Conservation (phyloP, 2,113 vertebrate genomes). For the Hydrochoerus hydrochaeris region DNA sequence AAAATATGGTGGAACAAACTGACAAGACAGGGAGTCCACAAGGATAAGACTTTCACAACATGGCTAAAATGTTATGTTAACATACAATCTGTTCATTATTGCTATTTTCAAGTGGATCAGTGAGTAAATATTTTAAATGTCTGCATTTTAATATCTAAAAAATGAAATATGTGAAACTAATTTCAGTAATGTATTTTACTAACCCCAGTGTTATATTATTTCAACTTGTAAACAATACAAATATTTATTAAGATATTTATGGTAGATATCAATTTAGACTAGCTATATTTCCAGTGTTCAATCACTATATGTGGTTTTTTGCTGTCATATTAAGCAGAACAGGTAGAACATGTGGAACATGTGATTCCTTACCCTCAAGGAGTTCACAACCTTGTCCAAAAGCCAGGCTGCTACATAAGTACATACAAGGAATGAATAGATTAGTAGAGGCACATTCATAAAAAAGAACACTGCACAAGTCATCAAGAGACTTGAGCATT, state of each 20-base stretch:
- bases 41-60: neutral
- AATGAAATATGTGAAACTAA: neutral
- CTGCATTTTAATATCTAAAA: neutral
- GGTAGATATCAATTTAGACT: neutral
- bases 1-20: neutral
- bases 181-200: slow-evolving; percentile 36
- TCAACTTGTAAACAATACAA: slow-evolving; percentile 7
- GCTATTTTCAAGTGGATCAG: neutral
- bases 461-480: neutral
- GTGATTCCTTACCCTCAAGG: neutral
- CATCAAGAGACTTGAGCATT: neutral
- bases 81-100: neutral
- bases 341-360: neutral
- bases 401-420: neutral
- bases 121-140: neutral
- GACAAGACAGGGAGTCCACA: neutral
- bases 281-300: neutral
- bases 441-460: neutral
- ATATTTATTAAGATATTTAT: neutral
- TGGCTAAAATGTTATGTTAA: neutral
- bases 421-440: neutral
- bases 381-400: neutral
- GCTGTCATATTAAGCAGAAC: neutral
- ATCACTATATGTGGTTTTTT: neutral
- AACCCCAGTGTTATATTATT: slow-evolving; percentile 10